Percentiles rank a stretch among this genome's conserved stretches.
phyloP scores from a whole-genome alignment of 2,113 vertebrate genomes.

The Anhinga rufa region DNA sequence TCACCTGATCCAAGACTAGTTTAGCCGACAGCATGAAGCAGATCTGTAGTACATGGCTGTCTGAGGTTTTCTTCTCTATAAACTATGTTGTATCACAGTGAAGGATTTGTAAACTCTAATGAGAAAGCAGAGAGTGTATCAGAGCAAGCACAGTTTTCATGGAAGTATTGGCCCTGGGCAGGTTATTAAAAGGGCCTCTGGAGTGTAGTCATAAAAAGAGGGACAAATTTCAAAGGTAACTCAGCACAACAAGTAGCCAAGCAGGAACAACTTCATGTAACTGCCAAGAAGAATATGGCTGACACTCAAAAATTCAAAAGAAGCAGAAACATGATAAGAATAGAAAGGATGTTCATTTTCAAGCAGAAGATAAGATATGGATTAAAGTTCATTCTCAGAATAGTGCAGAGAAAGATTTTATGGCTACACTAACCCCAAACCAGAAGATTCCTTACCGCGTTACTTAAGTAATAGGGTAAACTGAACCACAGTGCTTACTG shows the following conservation, averaged over 20 bases:
- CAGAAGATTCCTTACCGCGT: slow-evolving; percentile 22
- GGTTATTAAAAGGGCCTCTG: slow-evolving; percentile 48
- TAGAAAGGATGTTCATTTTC: slow-evolving; percentile 80
- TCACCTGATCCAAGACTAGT: background rate
- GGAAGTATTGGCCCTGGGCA: slow-evolving; percentile 18
- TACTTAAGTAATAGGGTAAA: slow-evolving; percentile 56
- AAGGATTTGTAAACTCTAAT: background rate
- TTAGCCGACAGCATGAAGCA: background rate
- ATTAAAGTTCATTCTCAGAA: slow-evolving; percentile 75
- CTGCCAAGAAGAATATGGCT: slow-evolving; percentile 74
- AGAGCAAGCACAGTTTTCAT: background rate
- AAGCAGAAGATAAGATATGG: slow-evolving; percentile 74
- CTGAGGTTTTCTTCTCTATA: background rate
- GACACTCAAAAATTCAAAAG: slow-evolving; percentile 66
- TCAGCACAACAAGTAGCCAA: slow-evolving; percentile 49
- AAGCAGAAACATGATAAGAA: slow-evolving; percentile 78
- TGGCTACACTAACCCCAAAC: slow-evolving; percentile 46
- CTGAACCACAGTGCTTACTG: slow-evolving; percentile 33
- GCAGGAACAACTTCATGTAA: slow-evolving; percentile 43
- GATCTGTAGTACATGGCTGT: background rate
- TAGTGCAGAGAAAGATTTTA: slow-evolving; percentile 68
- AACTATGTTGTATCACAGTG: background rate
- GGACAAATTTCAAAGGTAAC: slow-evolving; percentile 72
- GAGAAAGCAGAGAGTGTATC: background rate
- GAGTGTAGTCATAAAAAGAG: slow-evolving; percentile 19